A percentile compares a stretch with the other conserved stretches of the same genome.
These are phyloP conservation scores for Desoria tigrina DNA, from an alignment of 2,888 invertebrate genomes.

Conservation along the genomic window DNA sequence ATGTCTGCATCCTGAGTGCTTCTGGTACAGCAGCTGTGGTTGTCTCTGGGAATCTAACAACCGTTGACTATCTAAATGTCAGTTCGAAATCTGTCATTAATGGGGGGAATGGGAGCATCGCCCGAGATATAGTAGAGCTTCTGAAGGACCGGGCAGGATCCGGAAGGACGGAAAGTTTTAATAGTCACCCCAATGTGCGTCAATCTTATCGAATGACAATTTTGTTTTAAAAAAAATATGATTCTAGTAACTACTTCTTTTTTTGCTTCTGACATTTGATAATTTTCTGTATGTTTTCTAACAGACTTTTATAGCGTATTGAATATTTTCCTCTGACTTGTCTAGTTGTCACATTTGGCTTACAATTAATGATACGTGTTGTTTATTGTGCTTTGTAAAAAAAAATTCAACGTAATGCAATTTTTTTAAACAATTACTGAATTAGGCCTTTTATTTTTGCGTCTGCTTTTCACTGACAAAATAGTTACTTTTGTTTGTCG, in stretches of 20 bases:
- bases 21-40: conserved; percentile 87
- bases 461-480: too few relatives aligned
- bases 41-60: conserved; percentile 44
- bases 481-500: too few relatives aligned
- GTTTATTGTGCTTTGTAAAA: too few relatives aligned
- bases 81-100: conserved; percentile 8
- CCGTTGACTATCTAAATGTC: conserved; percentile 5
- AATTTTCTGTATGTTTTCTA: too few relatives aligned
- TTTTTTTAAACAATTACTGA: too few relatives aligned
- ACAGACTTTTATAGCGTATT: too few relatives aligned
- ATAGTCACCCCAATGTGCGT: conserved; percentile 21
- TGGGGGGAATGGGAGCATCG: too few relatives aligned
- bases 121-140: background rate
- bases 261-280: background rate
- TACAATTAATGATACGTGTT: too few relatives aligned
- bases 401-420: too few relatives aligned
- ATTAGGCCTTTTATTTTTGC: too few relatives aligned
- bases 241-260: conserved; percentile 1
- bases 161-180: conserved; percentile 10
- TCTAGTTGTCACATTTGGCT: too few relatives aligned
- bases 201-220: conserved; percentile 8
- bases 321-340: too few relatives aligned
- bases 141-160: background rate
- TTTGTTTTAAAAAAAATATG: background rate
- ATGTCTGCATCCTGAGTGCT: conserved; percentile 90